Percentiles rank a stretch among this genome's conserved stretches.
These are phyloP conservation scores for Cochlearius cochlearius DNA, from an alignment of 2,113 vertebrate genomes.

Conservation along the genomic window DNA sequence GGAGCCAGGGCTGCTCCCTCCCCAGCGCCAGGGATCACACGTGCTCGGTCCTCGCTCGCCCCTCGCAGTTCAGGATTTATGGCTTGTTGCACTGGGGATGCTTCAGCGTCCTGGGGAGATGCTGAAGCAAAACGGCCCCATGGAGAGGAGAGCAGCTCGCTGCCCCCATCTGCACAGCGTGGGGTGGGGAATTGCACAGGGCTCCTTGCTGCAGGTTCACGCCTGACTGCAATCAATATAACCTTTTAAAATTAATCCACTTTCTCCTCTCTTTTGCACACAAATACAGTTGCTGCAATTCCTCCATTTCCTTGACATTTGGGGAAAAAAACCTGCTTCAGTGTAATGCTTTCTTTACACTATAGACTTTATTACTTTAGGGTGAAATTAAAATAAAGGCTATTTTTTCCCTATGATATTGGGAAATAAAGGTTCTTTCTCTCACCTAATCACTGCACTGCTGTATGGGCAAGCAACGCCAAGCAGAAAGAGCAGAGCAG, in stretches of 20 bases:
- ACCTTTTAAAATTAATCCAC: constrained; percentile 69
- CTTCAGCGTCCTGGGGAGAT: neutral
- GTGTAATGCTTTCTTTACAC: neutral
- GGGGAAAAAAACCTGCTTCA: neutral
- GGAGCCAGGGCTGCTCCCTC: neutral
- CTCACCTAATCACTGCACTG: neutral
- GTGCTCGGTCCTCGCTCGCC: rapidly evolving
- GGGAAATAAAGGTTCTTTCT: neutral
- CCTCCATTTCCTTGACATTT: constrained; percentile 4
- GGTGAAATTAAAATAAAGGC: neutral
- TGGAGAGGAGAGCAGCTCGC: neutral
- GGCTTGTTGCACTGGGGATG: neutral
- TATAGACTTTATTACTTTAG: neutral
- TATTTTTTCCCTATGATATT: neutral
- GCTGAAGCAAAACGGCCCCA: neutral
- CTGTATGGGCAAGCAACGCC: neutral
- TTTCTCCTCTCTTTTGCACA: constrained; percentile 18
- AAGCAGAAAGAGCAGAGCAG: neutral
- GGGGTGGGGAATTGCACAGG: constrained; percentile 17
- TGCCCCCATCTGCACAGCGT: neutral
- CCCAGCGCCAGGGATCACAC: neutral
- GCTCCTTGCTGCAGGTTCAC: constrained; percentile 35
- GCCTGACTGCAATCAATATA: constrained; percentile 42
- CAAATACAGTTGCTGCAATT: constrained; percentile 13
- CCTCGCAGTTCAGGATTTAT: neutral